Evolutionary conservation across 2,888 invertebrate genomes (phyloP), one percentile per base, ranked within the genome.

Genomic region (Drosophila borealis): DNA sequence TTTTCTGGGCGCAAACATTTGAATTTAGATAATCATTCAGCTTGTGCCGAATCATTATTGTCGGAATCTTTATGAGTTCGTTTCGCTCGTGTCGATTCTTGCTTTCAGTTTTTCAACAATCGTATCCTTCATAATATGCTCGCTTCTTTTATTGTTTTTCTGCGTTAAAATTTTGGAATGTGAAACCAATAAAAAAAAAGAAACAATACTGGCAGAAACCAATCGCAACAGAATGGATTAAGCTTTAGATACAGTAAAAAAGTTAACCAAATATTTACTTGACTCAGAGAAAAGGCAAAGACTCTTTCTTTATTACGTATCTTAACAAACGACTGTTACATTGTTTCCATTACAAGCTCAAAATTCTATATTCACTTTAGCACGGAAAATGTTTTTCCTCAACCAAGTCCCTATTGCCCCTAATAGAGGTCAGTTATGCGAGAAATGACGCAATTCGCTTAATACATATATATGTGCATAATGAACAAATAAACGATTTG

Each of bases 21-120:
- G 45, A 70, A 69, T 78, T 77, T 82, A 64, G 64, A 74, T 80
- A 74, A 83, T 81, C 87, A 78, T 77, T 56, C 46, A 10, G 51
- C 69, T 86, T 80, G 21, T 87, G 87, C 81, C 66, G 61, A 51
- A 78, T 81, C 87, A 81, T 78, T 49, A 70, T 70, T 86, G 83
- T 86, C 81, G 81, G 87, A 80, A 69, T 83, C 81, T 80, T 83
- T 86, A 57, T 59, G 59, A 14, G 45, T 56, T 80, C 70, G 70
- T 54, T 77, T 76, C 68, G 78, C 54, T 66, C 63, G 61, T 82
- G 80, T 73, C 62, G 50, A 50, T 33, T 45, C 41, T 79, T 67
- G 57, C 75, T 82, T 76, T 82, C 48, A 14, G 39, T 39, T 54
- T 45, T 46, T 51, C 9, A 48, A 63, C 42, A 55, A 48, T 56